phyloP scores from a whole-genome alignment of 2,113 vertebrate genomes.

The Eulemur macaco region DNA sequence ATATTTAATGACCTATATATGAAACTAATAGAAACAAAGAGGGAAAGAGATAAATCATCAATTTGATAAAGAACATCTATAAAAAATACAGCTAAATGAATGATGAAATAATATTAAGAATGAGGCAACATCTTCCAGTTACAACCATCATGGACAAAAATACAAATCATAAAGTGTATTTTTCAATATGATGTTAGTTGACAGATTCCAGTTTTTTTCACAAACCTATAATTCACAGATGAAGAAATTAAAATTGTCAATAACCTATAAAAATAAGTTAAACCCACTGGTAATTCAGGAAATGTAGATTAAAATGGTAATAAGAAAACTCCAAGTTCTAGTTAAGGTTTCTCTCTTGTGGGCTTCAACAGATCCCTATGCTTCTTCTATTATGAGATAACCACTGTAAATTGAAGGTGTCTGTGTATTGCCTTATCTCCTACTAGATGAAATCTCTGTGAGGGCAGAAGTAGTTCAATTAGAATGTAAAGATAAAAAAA shows the following conservation, averaged over 20 bases:
- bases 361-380: background rate
- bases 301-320: background rate
- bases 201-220: background rate
- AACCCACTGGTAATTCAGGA: background rate
- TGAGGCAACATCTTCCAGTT: background rate
- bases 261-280: background rate
- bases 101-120: background rate
- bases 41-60: background rate
- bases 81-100: background rate
- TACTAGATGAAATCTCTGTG: constrained; percentile 13
- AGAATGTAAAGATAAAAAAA: constrained; percentile 10
- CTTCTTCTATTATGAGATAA: background rate
- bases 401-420: background rate
- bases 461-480: background rate
- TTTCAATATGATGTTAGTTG: background rate
- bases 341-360: background rate
- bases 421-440: background rate
- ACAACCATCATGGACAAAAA: background rate
- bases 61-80: background rate
- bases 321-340: background rate
- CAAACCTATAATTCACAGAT: background rate
- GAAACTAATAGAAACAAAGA: background rate
- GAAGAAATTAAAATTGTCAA: background rate
- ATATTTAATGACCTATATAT: too few relatives aligned
- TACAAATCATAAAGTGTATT: background rate